Base-by-base conservation (phyloP, 2,888 invertebrate species). In the Philhelius pedissequus region DNA sequence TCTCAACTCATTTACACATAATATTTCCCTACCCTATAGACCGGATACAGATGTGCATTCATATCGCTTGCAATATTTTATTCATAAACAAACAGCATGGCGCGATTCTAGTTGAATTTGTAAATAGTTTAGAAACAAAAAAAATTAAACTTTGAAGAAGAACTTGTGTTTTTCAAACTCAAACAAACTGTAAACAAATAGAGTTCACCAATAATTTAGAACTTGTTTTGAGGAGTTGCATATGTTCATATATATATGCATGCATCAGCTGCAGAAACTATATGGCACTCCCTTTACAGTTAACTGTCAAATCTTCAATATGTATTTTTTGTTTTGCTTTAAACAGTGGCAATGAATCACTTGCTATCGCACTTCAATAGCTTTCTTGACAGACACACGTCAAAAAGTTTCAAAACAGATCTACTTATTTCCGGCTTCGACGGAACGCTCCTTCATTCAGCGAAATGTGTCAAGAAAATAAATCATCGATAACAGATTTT, bases 341-440 rank as follows among this genome's bases (percentile, higher is more conserved):
- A 13, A 75, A 71, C 54, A 60, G 69, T 62, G 6, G 48, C 79
- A 79, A 80, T 84, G 79, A 80, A 80, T 84, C 84, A 84, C 62
- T 70, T 22, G 66, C 58, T 66, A 70, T 70, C 52, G 50, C 66
- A 25, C 43, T 79, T 70, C 75, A 69, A 70, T 79, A 66, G 43
- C 50, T 60, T 68, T 52, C 75, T 75, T 84, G 84, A 84, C 80
- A 80, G 38, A 45, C 75, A 56, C 66, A 79, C 52, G 79, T 83
- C 83, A 79, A 43, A 56, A 52, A 15, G 60, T 76, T 71, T 56
- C 58, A 75, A 58, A 80, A 71, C 50, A 58, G 45, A 60, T 32
- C 43, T 58, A 20, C 50, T 77, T 58, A 20, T 43, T 77, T 71
- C 81, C 81, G 76, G 76, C 48, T 9, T 8, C 11, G 13, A 6